Conservation (phyloP, 2,888 invertebrate species). For the Melinopterus prodromus region DNA sequence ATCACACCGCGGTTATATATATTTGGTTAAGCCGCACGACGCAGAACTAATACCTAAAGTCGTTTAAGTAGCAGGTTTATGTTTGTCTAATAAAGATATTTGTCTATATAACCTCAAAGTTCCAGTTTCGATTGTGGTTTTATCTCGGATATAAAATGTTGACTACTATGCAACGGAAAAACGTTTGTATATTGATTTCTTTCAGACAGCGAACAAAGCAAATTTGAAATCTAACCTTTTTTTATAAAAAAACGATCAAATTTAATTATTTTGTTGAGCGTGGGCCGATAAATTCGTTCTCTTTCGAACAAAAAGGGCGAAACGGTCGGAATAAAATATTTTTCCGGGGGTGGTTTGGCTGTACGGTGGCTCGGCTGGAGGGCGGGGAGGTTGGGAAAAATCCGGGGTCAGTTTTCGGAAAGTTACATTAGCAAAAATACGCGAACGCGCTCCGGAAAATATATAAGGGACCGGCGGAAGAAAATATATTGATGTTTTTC, state of each 20-base stretch:
- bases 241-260: background rate
- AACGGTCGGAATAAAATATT: slow-evolving; percentile 22
- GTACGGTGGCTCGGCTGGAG: no score
- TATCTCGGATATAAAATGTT: no score
- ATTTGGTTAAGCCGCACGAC: background rate
- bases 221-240: background rate
- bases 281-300: background rate
- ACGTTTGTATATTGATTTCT: no score
- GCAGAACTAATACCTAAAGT: no score
- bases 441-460: slow-evolving; percentile 20
- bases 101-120: background rate
- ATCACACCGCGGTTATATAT: background rate
- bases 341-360: background rate
- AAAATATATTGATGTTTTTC: slow-evolving; percentile 40
- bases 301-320: background rate
- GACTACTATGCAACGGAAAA: no score
- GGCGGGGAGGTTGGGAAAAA: background rate
- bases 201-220: background rate
- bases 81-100: background rate
- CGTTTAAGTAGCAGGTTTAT: no score
- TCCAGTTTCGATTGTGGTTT: no score
- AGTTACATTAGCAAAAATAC: slow-evolving; percentile 23
- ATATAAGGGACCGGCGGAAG: slow-evolving; percentile 17
- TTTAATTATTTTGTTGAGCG: background rate
- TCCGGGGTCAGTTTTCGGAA: slow-evolving; percentile 29